These are phyloP conservation scores for Bradypodion ventrale DNA, from an alignment of 2,797 vertebrate species.

Conservation along the genomic window DNA sequence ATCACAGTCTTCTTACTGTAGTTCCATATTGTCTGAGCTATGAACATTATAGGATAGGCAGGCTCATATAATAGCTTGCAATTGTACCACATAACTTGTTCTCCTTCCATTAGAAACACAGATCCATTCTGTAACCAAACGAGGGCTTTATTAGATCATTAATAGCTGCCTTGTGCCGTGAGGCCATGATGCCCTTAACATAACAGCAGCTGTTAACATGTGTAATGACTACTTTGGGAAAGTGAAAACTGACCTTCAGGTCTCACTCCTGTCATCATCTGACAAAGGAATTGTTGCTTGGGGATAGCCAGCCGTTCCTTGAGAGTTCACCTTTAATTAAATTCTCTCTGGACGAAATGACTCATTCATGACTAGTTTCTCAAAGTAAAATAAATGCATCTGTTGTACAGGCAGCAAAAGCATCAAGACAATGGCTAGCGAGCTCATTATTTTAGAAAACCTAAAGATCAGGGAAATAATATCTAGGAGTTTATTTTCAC, in stretches of 20 bases:
- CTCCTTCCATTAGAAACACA: conserved; percentile 27
- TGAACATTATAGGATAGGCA: conserved; percentile 12
- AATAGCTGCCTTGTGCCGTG: conserved; percentile 15
- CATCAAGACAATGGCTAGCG: not conserved
- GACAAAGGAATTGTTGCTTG: conserved; percentile 25
- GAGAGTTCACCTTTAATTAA: conserved; percentile 33
- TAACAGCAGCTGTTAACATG: conserved; percentile 19
- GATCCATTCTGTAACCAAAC: conserved; percentile 32
- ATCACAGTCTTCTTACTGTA: not conserved
- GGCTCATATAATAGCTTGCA: not conserved
- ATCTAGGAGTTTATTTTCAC: too few relatives aligned
- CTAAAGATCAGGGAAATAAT: not conserved
- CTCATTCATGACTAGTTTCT: conserved; percentile 24
- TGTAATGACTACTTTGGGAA: conserved; percentile 18
- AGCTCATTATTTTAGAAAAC: not conserved
- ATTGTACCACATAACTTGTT: not conserved
- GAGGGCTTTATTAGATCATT: conserved; percentile 9
- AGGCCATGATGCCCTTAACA: not conserved
- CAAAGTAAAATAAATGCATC: not conserved
- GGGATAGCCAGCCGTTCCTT: not conserved
- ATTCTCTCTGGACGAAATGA: conserved; percentile 22
- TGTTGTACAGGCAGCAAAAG: conserved; percentile 6
- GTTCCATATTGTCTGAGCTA: not conserved
- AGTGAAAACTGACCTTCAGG: not conserved
- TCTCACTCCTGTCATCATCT: conserved; percentile 20